Conservation (phyloP, 2,888 invertebrate species). For the Aspidapion aeneum region DNA sequence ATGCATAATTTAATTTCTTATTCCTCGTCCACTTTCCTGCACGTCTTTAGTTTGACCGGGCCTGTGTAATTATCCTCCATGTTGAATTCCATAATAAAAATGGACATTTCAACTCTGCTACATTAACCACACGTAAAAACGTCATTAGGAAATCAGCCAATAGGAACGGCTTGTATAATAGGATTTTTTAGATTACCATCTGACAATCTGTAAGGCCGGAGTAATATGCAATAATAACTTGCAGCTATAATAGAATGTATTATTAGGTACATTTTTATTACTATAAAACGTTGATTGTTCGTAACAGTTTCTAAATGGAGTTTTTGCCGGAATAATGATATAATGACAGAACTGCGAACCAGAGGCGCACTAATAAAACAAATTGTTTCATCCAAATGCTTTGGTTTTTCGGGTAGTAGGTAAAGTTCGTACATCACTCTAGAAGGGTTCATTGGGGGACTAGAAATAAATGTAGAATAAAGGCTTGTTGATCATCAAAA, state of each 20-base stretch:
- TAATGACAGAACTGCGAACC: neutral
- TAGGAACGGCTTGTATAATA: conserved; percentile 46
- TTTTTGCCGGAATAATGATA: neutral
- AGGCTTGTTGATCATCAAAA: no score
- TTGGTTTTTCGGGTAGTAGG: no score
- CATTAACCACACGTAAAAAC: conserved; percentile 49
- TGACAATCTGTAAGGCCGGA: conserved; percentile 26
- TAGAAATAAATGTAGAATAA: no score
- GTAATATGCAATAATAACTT: conserved; percentile 21
- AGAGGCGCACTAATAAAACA: no score
- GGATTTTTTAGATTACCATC: conserved; percentile 43
- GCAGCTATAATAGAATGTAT: conserved; percentile 16
- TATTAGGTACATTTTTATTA: conserved; percentile 15
- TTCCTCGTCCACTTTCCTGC: neutral
- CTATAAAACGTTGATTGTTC: neutral
- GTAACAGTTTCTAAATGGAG: neutral
- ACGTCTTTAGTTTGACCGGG: neutral
- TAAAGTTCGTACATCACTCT: no score
- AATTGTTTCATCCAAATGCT: no score
- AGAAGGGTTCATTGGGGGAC: no score
- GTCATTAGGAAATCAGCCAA: conserved; percentile 49
- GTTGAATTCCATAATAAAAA: conserved; percentile 49
- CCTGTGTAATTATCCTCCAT: conserved; percentile 45
- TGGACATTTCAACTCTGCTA: conserved; percentile 43
- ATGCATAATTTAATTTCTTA: no score